Base-by-base conservation (phyloP, 2,888 invertebrate genomes). In the Orchesellides sinensis region DNA sequence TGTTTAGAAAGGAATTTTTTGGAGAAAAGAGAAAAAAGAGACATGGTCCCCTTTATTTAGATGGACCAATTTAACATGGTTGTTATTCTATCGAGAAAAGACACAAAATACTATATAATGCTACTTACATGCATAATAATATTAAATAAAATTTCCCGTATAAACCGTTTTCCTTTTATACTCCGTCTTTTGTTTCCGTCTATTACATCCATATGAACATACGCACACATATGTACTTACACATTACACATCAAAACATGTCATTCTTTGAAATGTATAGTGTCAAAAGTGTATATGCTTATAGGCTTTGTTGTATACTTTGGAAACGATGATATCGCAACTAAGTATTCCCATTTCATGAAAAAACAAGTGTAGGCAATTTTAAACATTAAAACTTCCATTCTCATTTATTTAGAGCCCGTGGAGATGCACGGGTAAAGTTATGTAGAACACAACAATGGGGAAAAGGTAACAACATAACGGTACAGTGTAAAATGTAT, bases 361-460 rank as follows among this genome's bases (percentile, higher is more conserved):
- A 1, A 74, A 63, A 63, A 49, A 74, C 73, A 63, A 65, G 35
- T 35, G 54, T 25, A 56, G 45, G 75, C 59, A 75, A 65, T 75
- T 75, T 75, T 25, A 54, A 68, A 66, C 77, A 68, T 68, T 77
- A 68, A 75, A 75, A 75, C 75, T 75, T 66, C 75, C 77, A 77
- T 77, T 77, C 77, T 68, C 77, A 77, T 77, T 77, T 68, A 77
- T 77, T 59, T 77, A 77, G 68, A 77, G 77, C 40, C 77, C 68
- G 77, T 77, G 29, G 77, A 68, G 68, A 77, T 68, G 68, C 68
- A 40, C n/a, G n/a, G n/a, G n/a, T 40, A 40, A 40, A 27, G 40
- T 56, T 69, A 61, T 73, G 61, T 73, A 29, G 52, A 63, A 40
- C n/a, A n/a, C 61, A 73, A 73, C 73, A 73, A 73, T 59, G 47